Evolutionary conservation across 1,140 invertebrate species (phyloP).

Genomic region (Atta colombica): DNA sequence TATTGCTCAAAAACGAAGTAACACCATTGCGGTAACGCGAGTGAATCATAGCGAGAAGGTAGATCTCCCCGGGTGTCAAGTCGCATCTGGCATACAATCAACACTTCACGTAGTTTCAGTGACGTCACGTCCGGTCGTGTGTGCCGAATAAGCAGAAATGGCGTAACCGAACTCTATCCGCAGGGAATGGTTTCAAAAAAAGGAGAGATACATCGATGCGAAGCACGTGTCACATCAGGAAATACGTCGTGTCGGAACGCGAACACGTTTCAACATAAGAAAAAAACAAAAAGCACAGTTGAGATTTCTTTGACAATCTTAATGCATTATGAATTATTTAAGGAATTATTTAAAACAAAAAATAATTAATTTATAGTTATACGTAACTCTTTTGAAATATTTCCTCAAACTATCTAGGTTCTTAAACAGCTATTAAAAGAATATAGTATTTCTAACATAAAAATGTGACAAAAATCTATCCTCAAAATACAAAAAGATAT

Average conservation of each 20-base stretch:
- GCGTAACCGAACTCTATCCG: conserved; percentile 74
- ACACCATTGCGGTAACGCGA: conserved; percentile 31
- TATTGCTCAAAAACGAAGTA: conserved; percentile 32
- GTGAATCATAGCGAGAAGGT: conserved; percentile 49
- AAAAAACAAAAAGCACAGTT: neutral
- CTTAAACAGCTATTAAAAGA: neutral
- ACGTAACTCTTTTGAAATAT: neutral
- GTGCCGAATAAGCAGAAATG: conserved; percentile 80
- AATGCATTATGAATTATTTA: neutral
- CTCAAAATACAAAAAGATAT: too few species aligned
- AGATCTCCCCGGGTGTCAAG: conserved; percentile 74
- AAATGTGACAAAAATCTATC: neutral
- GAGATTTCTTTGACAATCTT: neutral
- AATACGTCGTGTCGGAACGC: conserved; percentile 22
- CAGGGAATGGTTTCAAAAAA: conserved; percentile 69
- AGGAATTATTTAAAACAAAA: conserved; percentile 6
- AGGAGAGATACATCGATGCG: conserved; percentile 52
- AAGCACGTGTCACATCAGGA: conserved; percentile 65
- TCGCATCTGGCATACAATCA: conserved; percentile 78
- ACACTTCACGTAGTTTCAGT: conserved; percentile 70
- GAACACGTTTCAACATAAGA: neutral
- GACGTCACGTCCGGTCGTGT: conserved; percentile 79
- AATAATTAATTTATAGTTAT: neutral
- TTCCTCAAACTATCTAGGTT: neutral
- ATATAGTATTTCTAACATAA: neutral